Conservation (phyloP, 2,797 vertebrate species). For the Siniperca obscura region DNA sequence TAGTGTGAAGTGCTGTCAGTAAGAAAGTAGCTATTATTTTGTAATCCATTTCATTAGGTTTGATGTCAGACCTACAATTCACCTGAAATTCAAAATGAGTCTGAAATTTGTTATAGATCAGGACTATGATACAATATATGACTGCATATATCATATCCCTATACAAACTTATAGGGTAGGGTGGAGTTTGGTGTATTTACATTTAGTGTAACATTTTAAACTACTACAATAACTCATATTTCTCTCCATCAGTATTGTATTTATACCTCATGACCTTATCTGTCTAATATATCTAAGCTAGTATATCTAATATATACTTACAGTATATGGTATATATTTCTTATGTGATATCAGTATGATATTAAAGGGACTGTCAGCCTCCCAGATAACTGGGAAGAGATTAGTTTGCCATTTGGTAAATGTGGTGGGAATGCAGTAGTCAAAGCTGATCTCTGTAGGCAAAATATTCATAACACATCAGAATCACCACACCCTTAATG, state of each 20-base stretch:
- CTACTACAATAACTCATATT: background rate
- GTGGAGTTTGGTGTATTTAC: no score
- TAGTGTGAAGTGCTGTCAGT: no score
- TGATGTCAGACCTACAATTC: no score
- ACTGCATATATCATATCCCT: no score
- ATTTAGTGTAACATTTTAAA: background rate
- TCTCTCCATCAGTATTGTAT: background rate
- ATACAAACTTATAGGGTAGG: no score
- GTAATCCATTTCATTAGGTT: no score
- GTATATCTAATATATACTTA: background rate
- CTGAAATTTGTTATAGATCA: no score
- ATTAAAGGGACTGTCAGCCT: background rate
- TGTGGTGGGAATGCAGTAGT: background rate
- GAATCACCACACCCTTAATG: background rate
- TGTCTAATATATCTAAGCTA: background rate
- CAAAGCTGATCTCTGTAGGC: background rate
- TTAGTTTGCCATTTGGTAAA: background rate
- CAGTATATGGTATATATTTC: background rate
- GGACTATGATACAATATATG: no score
- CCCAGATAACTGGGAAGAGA: background rate
- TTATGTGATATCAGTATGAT: background rate
- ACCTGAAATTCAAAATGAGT: no score
- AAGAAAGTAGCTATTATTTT: no score
- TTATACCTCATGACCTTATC: no score
- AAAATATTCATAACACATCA: background rate